Base-by-base conservation (phyloP, 2,113 vertebrate genomes). In the Nanorana parkeri region DNA sequence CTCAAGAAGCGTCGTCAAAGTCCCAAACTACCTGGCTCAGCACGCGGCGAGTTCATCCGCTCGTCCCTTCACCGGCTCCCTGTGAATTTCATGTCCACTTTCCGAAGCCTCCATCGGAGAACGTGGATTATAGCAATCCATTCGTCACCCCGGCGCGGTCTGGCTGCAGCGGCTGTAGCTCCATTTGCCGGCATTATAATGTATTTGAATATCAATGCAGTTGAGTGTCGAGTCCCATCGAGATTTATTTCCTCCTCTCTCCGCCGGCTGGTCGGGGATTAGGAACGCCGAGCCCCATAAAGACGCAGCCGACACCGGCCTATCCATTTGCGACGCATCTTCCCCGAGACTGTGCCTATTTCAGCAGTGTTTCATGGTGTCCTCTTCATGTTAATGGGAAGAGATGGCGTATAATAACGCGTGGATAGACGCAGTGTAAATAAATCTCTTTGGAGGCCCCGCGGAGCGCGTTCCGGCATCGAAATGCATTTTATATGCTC, bases 151-250 rank as follows among this genome's bases (percentile, higher is more conserved):
- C 84, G 87, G 90, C 90, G 85, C 91, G 89, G 87, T n/a, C 80
- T 83, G 87, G 88, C 78, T 86, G 83, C 85, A 87, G 84, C 84
- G 83, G 86, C 85, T 75, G 80, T 77, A 3, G 83, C 85, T 88
- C 87, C 84, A 85, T 88, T 88, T 85, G 84, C 86, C 80, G 78
- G 87, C 88, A 69, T 79, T 79, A 90, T 79, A 90, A 91, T 88
- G 86, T 73, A 92, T 91, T 91, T 90, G 90, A 92, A 92, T 92
- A 89, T 90, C 88, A 92, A 89, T 89, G 90, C 29, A 55, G 85
- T 69, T 87, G 81, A 85, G 75, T 89, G 88, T 87, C 85, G 84
- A 87, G 86, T 89, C 36, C 8, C 55, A 36, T 20, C 4, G 68
- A 23, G n/a, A 73, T 73, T 61, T 71, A 60, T 69, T 69, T 29